Percentiles rank a stretch among this genome's conserved stretches.
phyloP scores from a whole-genome alignment of 2,797 vertebrate genomes.

The Coranthus polyacanthus region DNA sequence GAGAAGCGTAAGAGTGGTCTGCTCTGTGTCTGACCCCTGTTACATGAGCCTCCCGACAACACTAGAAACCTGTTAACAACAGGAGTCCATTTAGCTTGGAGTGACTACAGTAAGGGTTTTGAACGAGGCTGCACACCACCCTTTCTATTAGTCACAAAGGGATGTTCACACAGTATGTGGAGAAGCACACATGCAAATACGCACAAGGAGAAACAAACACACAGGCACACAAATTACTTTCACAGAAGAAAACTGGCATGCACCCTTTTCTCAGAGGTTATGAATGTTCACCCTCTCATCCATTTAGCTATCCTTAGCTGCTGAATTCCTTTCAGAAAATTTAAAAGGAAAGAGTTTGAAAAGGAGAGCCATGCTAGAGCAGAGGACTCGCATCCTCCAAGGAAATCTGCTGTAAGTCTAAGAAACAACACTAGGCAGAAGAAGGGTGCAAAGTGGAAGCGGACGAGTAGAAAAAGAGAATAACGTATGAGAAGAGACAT shows the following conservation, averaged over 20 bases:
- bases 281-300: conserved; percentile 26
- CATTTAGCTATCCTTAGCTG: conserved; percentile 29
- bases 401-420: conserved; percentile 30
- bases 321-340: conserved; percentile 9
- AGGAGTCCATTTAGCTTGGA: conserved; percentile 73
- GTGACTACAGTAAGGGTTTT: conserved; percentile 45
- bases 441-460: background rate
- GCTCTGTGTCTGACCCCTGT: conserved; percentile 67
- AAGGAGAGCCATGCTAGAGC: conserved; percentile 18
- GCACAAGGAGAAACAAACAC: conserved; percentile 18
- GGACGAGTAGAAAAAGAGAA: background rate
- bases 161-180: conserved; percentile 34
- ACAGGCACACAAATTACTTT: conserved; percentile 11
- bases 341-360: conserved; percentile 24
- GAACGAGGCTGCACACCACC: conserved; percentile 38
- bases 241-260: background rate
- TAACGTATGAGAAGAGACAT: background rate
- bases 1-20: conserved; percentile 35
- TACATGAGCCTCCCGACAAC: conserved; percentile 51
- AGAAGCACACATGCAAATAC: background rate
- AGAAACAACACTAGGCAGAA: conserved; percentile 14
- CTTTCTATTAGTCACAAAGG: conserved; percentile 53
- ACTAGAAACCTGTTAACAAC: conserved; percentile 73
- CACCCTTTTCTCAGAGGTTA: conserved; percentile 34
- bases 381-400: conserved; percentile 17